Evolutionary conservation across 30 jellyfish, hydroid and myxozoan genomes (phyloP).

Genomic region (Euphysa ruthae): DNA sequence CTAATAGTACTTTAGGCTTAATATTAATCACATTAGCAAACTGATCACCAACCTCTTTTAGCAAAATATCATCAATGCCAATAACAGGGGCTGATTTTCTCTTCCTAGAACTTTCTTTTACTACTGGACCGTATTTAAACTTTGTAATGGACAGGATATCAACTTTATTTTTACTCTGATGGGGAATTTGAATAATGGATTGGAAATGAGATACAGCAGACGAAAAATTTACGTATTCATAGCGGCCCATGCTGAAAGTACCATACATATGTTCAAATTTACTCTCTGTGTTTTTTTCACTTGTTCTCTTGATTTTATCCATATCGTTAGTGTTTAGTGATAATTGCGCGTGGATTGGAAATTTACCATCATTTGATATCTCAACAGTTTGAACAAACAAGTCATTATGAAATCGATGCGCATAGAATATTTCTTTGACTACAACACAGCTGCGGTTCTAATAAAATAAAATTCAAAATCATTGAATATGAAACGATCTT

Average conservation of each 20-base stretch:
- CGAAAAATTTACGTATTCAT: conserved; percentile 1
- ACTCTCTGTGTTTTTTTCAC: not conserved
- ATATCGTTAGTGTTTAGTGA: not conserved
- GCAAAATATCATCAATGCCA: not conserved
- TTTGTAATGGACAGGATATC: not conserved
- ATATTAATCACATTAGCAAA: not conserved
- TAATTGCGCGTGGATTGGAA: conserved; percentile 3
- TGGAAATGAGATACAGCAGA: conserved; percentile 13
- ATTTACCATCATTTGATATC: conserved; percentile 46
- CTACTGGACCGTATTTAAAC: not conserved
- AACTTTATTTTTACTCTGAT: conserved; percentile 18
- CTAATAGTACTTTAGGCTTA: not conserved
- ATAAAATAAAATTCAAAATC: not conserved
- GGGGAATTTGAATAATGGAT: conserved; percentile 14
- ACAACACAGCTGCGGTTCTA: conserved; percentile 46
- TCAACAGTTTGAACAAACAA: conserved; percentile 48
- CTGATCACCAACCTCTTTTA: not conserved
- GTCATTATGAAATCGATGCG: conserved; percentile 58
- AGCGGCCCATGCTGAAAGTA: not conserved
- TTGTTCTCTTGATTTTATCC: not conserved
- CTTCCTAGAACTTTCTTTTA: not conserved
- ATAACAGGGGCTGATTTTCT: conserved; percentile 8
- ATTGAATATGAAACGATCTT: not conserved
- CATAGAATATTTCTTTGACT: conserved; percentile 56
- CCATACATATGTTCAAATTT: not conserved